phyloP scores from a whole-genome alignment of 2,888 invertebrate genomes.

The Busseola fusca region DNA sequence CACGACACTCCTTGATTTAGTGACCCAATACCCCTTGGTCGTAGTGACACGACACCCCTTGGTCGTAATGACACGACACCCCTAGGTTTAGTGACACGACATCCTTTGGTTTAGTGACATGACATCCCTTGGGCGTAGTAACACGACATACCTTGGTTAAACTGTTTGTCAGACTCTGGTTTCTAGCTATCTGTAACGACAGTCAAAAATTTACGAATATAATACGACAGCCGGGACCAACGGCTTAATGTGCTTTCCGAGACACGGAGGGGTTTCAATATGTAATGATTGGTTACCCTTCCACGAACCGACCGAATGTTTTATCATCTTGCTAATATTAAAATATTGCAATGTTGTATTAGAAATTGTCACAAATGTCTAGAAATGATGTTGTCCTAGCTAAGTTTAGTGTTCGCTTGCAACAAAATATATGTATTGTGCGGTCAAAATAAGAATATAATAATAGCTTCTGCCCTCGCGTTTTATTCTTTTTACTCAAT shows the following conservation, averaged over 20 bases:
- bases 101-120: too few relatives aligned
- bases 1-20: too few relatives aligned
- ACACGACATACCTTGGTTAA: too few relatives aligned
- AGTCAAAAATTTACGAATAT: neutral
- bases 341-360: slow-evolving; percentile 52
- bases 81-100: too few relatives aligned
- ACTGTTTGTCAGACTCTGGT: neutral
- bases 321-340: slow-evolving; percentile 27
- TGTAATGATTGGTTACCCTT: neutral
- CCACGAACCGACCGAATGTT: neutral
- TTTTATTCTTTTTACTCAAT: too few relatives aligned
- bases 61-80: too few relatives aligned
- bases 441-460: slow-evolving; percentile 4
- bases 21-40: too few relatives aligned
- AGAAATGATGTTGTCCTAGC: neutral
- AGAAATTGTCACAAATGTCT: slow-evolving; percentile 46
- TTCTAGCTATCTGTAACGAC: neutral
- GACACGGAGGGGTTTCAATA: neutral
- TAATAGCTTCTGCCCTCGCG: neutral
- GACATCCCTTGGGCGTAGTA: too few relatives aligned
- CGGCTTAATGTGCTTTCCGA: neutral
- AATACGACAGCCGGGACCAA: neutral
- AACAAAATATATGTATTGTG: neutral
- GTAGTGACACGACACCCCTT: too few relatives aligned
- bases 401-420: slow-evolving; percentile 6